Evolutionary conservation across 2,797 vertebrate genomes (phyloP).

Genomic region (Picus viridis): DNA sequence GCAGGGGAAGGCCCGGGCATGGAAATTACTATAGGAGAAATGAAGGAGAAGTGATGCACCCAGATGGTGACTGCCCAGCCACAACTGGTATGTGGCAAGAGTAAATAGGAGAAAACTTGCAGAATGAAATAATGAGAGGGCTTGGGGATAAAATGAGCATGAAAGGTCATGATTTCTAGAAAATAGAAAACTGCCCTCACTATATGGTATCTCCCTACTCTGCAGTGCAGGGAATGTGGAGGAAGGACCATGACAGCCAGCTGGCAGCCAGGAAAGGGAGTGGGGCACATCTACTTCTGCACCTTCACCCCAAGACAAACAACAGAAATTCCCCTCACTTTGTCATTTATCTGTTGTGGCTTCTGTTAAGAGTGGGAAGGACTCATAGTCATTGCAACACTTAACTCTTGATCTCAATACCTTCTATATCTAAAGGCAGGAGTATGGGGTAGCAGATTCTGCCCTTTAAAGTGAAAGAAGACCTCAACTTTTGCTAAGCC

Average conservation of each 20-base stretch:
- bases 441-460: neutral
- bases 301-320: rapidly evolving
- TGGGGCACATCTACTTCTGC: neutral
- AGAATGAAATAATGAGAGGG: neutral
- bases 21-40: neutral
- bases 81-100: no score
- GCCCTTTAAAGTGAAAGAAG: neutral
- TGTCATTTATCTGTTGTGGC: neutral
- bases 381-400: neutral
- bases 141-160: neutral
- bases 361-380: neutral
- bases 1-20: no score
- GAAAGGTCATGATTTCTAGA: neutral
- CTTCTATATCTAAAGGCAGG: neutral
- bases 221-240: neutral
- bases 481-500: neutral
- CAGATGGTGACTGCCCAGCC: neutral
- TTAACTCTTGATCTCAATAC: neutral
- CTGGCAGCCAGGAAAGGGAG: neutral
- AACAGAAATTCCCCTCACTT: neutral
- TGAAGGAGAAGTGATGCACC: neutral
- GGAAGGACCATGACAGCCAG: rapidly evolving
- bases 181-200: neutral
- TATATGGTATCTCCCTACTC: no score
- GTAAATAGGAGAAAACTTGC: neutral